Base-by-base conservation (phyloP, 2,113 vertebrate species). In the Seriola rivoliana region DNA sequence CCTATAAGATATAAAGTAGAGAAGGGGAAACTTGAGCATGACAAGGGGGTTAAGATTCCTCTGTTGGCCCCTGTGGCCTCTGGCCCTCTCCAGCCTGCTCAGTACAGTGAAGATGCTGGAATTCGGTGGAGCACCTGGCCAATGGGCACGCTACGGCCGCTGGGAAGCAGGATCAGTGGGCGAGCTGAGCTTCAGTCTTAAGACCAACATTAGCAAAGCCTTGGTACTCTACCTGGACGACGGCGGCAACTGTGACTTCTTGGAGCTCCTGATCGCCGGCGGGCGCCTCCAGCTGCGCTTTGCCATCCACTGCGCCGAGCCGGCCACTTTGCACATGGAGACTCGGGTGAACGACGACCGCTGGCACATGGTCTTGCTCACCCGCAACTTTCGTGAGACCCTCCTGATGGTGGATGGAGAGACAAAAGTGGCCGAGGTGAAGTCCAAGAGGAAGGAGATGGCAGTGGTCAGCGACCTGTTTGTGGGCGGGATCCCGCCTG, bases 291-390 rank as follows among this genome's bases (percentile, higher is more conserved):
- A 97, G 62, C 90, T 98, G 66, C 97, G 97, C 71, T 98, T 98
- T 52, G 96, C 97, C 85, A 97, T 98, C 59, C 97, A 97, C 85
- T 98, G 97, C 55, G 97, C 96, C 0, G 97, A 98, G 86, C 97
- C 97, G 0, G 97, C 97, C 89, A 94, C 94, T 5, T 66, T 97
- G 54, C 95, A 95, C 71, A 93, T 95, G 87, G 96, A 97, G 88
- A 96, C 96, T 0, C 86, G 91, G 0, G 94, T 98, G 72, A 95
- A 94, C 6, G 97, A 98, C 10, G 97, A 97, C 79, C 97, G 96
- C 65, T 99, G 97, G 97, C 97, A 99, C 96, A 96, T 96, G 95
- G 96, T 98, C 34, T 90, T 97, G 75, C 94, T 99, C 64, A 97
- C 97, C 11, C 97, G 97, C 12, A 97, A 97, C 90, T 97, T 96